A percentile compares a stretch with the other conserved stretches of the same genome.
Evolutionary conservation across 2,888 invertebrate genomes (phyloP).

Genomic region (Nineta flava): DNA sequence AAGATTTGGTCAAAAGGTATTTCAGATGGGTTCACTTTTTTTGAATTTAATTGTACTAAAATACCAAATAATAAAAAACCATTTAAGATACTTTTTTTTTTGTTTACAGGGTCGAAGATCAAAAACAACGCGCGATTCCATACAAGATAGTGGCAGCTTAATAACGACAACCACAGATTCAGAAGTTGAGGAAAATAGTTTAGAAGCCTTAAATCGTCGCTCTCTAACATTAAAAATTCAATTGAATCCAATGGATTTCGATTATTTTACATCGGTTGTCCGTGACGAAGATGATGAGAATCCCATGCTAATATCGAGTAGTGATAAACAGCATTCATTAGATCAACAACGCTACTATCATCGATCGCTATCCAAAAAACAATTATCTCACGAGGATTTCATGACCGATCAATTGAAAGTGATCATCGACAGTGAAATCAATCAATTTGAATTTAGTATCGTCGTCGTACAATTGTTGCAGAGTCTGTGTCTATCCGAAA

Average conservation of each 20-base stretch:
- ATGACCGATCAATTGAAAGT: constrained; percentile 33
- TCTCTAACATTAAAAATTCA: constrained; percentile 37
- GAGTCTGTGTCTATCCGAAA: constrained; percentile 35
- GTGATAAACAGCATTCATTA: neutral
- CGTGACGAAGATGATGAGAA: constrained; percentile 27
- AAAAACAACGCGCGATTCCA: neutral
- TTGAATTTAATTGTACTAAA: too few species aligned
- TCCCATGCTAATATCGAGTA: neutral
- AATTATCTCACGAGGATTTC: constrained; percentile 35
- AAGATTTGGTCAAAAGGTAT: too few species aligned
- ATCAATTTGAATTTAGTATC: constrained; percentile 37
- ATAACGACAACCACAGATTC: constrained; percentile 29
- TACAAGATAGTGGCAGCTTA: neutral
- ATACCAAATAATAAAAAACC: too few species aligned
- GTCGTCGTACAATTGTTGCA: constrained; percentile 39
- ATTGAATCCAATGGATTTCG: constrained; percentile 41
- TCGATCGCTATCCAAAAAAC: constrained; percentile 24
- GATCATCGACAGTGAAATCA: constrained; percentile 35
- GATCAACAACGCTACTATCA: constrained; percentile 23
- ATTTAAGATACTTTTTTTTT: too few species aligned
- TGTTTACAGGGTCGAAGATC: constrained; percentile 3
- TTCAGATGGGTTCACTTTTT: too few species aligned
- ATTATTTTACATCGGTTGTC: constrained; percentile 38
- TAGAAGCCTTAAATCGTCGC: constrained; percentile 32
- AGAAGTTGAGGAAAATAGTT: constrained; percentile 30